Evolutionary conservation across 1,140 invertebrate genomes (phyloP), one percentile per base, ranked within the genome.

Genomic region (Drosophila nikananu): DNA sequence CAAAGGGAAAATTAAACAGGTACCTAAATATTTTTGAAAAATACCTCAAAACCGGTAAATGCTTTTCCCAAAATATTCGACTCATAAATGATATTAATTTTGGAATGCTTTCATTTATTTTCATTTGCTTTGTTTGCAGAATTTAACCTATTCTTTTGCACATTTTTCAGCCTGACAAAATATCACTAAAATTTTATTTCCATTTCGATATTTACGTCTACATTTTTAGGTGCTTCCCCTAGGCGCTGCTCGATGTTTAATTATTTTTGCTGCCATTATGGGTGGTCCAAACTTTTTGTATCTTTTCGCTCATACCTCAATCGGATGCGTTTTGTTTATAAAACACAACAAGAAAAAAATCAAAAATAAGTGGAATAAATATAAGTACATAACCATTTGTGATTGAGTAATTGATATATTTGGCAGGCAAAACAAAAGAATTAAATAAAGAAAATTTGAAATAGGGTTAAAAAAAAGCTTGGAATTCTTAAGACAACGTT

Each of bases 331-430:
- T 61, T 65, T 70, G 83, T 89, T 87, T 87, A 87, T 67, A 67
- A 21, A 55, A 39, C 5, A 37, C n/a, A n/a, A 61, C 25, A 21
- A 41, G 32, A 54, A 59, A 27, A 27, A 27, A 5, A 27, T 27
- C n/a, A 27, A 27, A 27, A 27, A 68, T 37, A 42, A 48, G 23
- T 32, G 46, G 63, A 35, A 39, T 67, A 67, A 37, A 71, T 46
- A 46, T 39, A 46, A 71, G 67, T 71, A 55, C 32, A 71, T 71
- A 37, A 67, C 37, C 23, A 67, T 68, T 71, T 54, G 70, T 64
- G 62, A 75, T 80, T 76, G 59, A 74, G 49, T 58, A 58, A 76
- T 68, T 72, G 37, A 37, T 87, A 80, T 86, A 86, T 86, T 75
- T 72, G 70, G 74, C 62, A n/a, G 19, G 25, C 32, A 12, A 5